A percentile compares a stretch with the other conserved stretches of the same genome.
Conservation (phyloP, 2,888 invertebrate species). For the Nemotelus nigrinus region DNA sequence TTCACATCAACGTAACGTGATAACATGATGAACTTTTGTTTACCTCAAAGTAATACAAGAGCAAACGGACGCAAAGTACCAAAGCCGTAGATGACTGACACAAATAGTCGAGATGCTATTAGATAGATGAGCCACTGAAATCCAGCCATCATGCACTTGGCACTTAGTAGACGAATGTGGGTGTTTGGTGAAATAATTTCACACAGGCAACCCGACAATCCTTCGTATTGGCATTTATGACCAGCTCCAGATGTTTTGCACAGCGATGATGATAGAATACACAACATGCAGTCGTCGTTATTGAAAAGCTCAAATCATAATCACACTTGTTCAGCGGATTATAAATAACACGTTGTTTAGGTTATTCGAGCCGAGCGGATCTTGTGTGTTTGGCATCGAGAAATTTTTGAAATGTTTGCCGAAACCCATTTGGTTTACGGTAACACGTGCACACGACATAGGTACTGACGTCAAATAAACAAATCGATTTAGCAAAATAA, state of each 20-base stretch:
- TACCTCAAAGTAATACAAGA: not conserved
- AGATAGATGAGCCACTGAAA: not conserved
- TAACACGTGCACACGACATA: too few species aligned
- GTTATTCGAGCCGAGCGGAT: not conserved
- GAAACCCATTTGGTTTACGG: too few species aligned
- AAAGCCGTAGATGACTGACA: not conserved
- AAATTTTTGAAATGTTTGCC: too few species aligned
- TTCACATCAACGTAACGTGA: not conserved
- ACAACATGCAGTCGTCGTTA: not conserved
- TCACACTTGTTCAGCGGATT: conserved; percentile 10
- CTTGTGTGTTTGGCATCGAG: too few species aligned
- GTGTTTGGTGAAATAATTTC: not conserved
- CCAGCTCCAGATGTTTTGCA: conserved; percentile 4
- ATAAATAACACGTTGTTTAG: conserved; percentile 15
- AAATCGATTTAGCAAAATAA: too few species aligned
- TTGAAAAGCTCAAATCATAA: not conserved
- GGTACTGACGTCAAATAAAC: too few species aligned
- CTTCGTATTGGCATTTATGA: conserved; percentile 1
- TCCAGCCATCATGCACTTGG: too few species aligned
- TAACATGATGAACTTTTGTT: not conserved
- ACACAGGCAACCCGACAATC: not conserved
- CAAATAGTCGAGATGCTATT: not conserved
- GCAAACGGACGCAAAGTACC: not conserved
- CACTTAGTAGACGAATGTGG: not conserved
- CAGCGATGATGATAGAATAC: conserved; percentile 1